These are phyloP conservation scores for Drosophila phalerata DNA, from an alignment of 2,888 invertebrate genomes.

Conservation along the genomic window DNA sequence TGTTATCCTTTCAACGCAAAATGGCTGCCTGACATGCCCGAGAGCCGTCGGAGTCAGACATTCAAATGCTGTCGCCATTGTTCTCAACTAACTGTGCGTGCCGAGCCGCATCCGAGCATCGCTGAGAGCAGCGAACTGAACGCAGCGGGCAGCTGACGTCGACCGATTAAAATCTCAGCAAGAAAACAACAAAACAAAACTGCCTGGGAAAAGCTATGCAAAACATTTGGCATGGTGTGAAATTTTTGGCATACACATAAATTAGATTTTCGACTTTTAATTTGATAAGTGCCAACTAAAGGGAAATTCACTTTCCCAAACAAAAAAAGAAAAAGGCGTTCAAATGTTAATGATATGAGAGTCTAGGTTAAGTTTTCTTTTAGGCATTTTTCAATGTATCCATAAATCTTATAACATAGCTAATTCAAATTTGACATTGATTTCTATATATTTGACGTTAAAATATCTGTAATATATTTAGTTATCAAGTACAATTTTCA, in stretches of 20 bases:
- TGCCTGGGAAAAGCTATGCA: slow-evolving; percentile 56
- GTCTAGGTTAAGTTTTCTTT: not conserved
- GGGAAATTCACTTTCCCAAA: slow-evolving; percentile 12
- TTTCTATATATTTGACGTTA: no score
- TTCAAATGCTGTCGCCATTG: slow-evolving; percentile 74
- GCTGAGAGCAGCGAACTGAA: slow-evolving; percentile 1
- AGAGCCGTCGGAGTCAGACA: slow-evolving; percentile 53
- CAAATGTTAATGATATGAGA: slow-evolving; percentile 25
- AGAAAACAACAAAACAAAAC: slow-evolving; percentile 20
- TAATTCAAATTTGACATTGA: no score
- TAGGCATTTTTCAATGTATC: no score
- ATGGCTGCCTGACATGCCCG: slow-evolving; percentile 67
- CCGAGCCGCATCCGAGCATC: slow-evolving; percentile 49
- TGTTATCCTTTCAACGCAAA: slow-evolving; percentile 79
- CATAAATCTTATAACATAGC: no score
- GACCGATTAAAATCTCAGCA: slow-evolving; percentile 72
- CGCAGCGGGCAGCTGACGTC: slow-evolving; percentile 60
- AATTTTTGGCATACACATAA: slow-evolving; percentile 61
- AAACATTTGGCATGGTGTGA: slow-evolving; percentile 58
- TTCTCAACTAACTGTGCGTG: slow-evolving; percentile 75
- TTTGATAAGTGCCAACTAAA: slow-evolving; percentile 46
- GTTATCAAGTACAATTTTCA: no score
- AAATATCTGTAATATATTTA: no score
- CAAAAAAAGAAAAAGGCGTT: slow-evolving; percentile 6
- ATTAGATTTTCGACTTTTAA: slow-evolving; percentile 53